Conservation (phyloP, 2,888 invertebrate genomes). For the Lasioglossum oenotherae region DNA sequence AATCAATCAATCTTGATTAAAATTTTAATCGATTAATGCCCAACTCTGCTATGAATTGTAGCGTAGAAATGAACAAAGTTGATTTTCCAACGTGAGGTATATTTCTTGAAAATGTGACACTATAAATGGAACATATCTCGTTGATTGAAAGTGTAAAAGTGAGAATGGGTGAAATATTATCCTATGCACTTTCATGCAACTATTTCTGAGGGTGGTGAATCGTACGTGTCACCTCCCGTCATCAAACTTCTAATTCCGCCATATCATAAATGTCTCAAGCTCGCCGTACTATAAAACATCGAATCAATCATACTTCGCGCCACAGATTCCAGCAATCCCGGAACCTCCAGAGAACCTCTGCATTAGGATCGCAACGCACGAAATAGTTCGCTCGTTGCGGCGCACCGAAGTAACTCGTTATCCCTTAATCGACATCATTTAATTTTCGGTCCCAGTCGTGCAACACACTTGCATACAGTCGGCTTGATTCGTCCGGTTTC, state of each 20-base stretch:
- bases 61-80: too few relatives aligned
- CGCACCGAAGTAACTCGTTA: constrained; percentile 39
- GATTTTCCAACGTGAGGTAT: background rate
- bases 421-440: constrained; percentile 41
- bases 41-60: too few relatives aligned
- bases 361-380: constrained; percentile 13
- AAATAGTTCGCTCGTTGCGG: constrained; percentile 27
- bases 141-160: background rate
- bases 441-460: constrained; percentile 21
- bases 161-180: background rate
- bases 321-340: background rate
- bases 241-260: constrained; percentile 1
- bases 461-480: constrained; percentile 18
- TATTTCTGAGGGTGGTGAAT: background rate
- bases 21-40: too few relatives aligned
- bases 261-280: background rate
- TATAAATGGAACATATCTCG: background rate
- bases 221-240: background rate
- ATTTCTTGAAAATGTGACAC: background rate
- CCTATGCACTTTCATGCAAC: background rate
- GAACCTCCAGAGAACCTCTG: background rate
- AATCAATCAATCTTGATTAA: too few relatives aligned
- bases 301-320: constrained; percentile 12
- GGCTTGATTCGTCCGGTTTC: background rate
- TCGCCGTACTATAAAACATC: background rate